Percentiles rank a stretch among this genome's conserved stretches.
phyloP scores from a whole-genome alignment of 1,140 invertebrate species.

The Adelges cooleyi region DNA sequence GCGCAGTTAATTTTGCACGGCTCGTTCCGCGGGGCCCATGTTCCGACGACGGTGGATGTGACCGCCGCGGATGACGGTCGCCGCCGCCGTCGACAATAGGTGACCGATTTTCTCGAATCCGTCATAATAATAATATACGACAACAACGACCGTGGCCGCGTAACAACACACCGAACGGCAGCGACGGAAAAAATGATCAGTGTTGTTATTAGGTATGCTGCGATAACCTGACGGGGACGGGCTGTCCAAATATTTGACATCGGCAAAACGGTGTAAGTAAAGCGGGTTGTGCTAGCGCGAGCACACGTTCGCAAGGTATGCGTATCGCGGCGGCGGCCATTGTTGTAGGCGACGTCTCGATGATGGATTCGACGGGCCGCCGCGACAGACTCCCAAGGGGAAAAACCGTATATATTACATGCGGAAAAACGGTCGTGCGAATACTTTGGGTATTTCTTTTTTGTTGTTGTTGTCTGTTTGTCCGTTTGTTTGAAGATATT shows the following conservation, averaged over 20 bases:
- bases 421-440: slow-evolving; percentile 10
- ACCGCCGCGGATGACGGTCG: not conserved
- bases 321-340: not conserved
- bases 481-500: no score
- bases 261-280: not conserved
- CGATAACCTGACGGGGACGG: no score
- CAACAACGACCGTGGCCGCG: not conserved
- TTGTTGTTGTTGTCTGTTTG: no score
- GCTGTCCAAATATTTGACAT: no score
- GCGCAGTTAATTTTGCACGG: no score
- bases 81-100: not conserved
- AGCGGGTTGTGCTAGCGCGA: not conserved
- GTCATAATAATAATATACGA: not conserved
- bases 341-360: not conserved
- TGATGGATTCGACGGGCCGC: no score
- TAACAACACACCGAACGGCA: not conserved
- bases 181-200: no score
- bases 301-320: not conserved
- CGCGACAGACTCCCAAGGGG: slow-evolving; percentile 12
- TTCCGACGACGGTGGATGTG: no score
- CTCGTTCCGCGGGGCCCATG: no score
- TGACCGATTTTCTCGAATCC: slow-evolving; percentile 10
- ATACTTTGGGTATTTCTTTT: no score
- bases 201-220: no score
- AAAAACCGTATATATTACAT: not conserved